Percentiles rank a stretch among this genome's conserved stretches.
phyloP scores from a whole-genome alignment of 2,888 invertebrate genomes.

The Arenicola marina region DNA sequence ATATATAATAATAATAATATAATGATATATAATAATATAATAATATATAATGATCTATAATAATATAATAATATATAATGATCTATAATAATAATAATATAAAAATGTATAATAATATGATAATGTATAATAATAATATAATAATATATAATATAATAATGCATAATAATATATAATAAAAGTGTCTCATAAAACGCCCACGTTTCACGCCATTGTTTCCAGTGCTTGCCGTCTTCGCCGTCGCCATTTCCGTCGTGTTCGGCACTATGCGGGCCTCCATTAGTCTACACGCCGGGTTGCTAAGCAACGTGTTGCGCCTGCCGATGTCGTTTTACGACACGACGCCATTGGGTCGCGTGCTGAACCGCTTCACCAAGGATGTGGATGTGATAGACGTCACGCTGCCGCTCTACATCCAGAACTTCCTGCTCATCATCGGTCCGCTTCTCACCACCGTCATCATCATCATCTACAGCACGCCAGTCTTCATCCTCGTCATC shows the following conservation, averaged over 20 bases:
- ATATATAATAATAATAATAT: too few relatives aligned
- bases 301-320: slow-evolving; percentile 50
- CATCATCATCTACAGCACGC: slow-evolving; percentile 51
- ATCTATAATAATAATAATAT: too few relatives aligned
- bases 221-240: slow-evolving; percentile 19
- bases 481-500: slow-evolving; percentile 42
- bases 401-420: slow-evolving; percentile 32
- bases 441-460: slow-evolving; percentile 48
- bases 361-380: slow-evolving; percentile 48
- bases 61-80: too few relatives aligned
- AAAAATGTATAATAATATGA: too few relatives aligned
- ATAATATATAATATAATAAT: too few relatives aligned
- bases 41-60: too few relatives aligned
- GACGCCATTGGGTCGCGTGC: slow-evolving; percentile 61
- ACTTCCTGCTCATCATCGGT: slow-evolving; percentile 26
- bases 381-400: slow-evolving; percentile 32
- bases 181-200: too few relatives aligned
- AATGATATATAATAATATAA: too few relatives aligned
- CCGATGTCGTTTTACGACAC: slow-evolving; percentile 63
- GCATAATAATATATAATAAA: too few relatives aligned
- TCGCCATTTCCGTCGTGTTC: slow-evolving; percentile 43
- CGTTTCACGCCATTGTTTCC: too few relatives aligned
- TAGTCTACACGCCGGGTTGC: slow-evolving; percentile 51
- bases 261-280: slow-evolving; percentile 56
- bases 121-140: too few relatives aligned